Evolutionary conservation across 1,140 invertebrate species (phyloP), one percentile per base, ranked within the genome.

Genomic region (Forficula auricularia): DNA sequence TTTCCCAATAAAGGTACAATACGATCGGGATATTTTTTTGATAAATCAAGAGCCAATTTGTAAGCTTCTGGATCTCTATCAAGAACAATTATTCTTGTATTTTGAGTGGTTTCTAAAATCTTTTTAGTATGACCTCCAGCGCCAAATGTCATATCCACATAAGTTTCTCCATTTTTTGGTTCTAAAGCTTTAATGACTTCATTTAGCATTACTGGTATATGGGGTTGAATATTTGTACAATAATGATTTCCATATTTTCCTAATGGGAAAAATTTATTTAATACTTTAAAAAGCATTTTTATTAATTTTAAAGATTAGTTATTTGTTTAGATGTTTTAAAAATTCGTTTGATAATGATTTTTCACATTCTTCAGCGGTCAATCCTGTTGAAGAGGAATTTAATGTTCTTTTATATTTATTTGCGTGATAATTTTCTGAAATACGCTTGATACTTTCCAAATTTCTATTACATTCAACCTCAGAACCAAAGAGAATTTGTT

Each of bases 91-190:
- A 95, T 60, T 50, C 62, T 72, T 7, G 74, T 56, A 52, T 65
- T 54, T 7, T 67, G 61, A 30, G 61, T 53, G 20, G 55, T 46
- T 52, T 75, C 55, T 42, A 86, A 58, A 46, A 85, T 64, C 60
- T 56, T 52, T 51, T 63, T 60, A 48, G 79, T 71, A 60, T 95
- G 90, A n/a, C 89, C 89, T 18, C 91, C 91, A 42, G 78, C 79
- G 33, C 91, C 90, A 71, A 94, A 95, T 19, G 91, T 96, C 83
- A 89, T 87, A 54, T 91, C 87, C 36, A 91, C 65, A 43, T 78
- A 72, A 13, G 63, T 56, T 48, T 80, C 68, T 43, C 70, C 61
- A 32, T 71, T 59, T 43, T 59, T 51, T 2, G 76, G 72, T 41
- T 78, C 67, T 19, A 86, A 57, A 53, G 75, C 74, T 42, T 75